A percentile compares a stretch with the other conserved stretches of the same genome.
Conservation (phyloP, 2,113 vertebrate species). For the Amphilophus citrinellus region DNA sequence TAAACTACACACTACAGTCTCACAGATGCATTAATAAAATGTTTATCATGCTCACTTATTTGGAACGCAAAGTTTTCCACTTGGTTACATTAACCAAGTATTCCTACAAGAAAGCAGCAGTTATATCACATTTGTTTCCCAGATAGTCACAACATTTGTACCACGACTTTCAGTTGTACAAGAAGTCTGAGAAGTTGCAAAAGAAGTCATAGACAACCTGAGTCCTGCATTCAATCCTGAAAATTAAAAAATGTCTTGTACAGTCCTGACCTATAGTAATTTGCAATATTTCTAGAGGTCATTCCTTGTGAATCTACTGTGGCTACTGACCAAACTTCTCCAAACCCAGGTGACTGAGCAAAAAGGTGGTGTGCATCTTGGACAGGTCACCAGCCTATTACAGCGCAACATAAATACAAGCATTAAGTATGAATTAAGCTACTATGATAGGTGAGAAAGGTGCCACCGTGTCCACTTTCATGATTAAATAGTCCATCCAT, state of each 20-base stretch:
- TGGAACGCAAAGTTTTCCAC: background rate
- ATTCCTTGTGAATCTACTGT: no score
- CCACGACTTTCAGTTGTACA: background rate
- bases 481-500: background rate
- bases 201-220: background rate
- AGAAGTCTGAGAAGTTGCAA: background rate
- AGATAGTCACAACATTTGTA: background rate
- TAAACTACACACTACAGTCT: background rate
- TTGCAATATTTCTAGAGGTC: no score
- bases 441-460: background rate
- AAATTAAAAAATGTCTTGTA: background rate
- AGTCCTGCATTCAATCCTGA: background rate
- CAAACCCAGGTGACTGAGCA: no score
- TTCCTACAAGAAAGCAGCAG: background rate
- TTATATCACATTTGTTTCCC: background rate
- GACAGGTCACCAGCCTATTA: background rate
- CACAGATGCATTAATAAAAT: background rate
- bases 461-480: fast-evolving
- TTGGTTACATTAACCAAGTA: no score
- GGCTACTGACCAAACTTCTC: no score
- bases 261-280: no score
- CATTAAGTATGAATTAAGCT: background rate
- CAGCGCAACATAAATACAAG: background rate
- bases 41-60: background rate
- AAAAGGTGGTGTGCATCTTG: background rate